Conservation (phyloP, 2,113 vertebrate species). For the Sterrhoptilus dennistouni region DNA sequence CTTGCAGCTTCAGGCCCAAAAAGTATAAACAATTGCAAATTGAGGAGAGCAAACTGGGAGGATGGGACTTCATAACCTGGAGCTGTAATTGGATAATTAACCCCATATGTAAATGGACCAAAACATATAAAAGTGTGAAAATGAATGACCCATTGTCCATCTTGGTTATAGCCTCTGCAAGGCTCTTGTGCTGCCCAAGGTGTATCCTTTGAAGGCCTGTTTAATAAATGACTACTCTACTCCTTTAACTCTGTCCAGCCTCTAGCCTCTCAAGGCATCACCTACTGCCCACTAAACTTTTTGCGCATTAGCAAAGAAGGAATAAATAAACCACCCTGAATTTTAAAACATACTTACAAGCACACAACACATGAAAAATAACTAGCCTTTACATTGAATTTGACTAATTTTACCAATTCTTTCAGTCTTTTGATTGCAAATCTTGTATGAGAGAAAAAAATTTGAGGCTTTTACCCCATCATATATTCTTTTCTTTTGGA, state of each 20-base stretch:
- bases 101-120: not conserved
- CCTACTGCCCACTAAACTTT: not conserved
- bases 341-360: not conserved
- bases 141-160: accelerated
- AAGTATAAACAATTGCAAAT: accelerated
- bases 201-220: not conserved
- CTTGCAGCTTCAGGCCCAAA: not conserved
- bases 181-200: not conserved
- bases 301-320: not conserved
- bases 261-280: not conserved
- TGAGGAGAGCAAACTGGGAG: not conserved
- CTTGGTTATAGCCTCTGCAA: accelerated
- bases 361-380: not conserved
- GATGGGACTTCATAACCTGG: not conserved
- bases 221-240: not conserved
- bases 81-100: not conserved
- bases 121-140: not conserved
- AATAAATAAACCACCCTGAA: not conserved
- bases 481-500: not conserved
- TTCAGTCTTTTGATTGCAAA: not conserved
- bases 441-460: not conserved
- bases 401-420: not conserved
- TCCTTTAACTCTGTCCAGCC: not conserved
- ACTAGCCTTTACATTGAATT: not conserved
- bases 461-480: not conserved